phyloP scores from a whole-genome alignment of 2,797 vertebrate genomes.

The Champsocephalus esox region DNA sequence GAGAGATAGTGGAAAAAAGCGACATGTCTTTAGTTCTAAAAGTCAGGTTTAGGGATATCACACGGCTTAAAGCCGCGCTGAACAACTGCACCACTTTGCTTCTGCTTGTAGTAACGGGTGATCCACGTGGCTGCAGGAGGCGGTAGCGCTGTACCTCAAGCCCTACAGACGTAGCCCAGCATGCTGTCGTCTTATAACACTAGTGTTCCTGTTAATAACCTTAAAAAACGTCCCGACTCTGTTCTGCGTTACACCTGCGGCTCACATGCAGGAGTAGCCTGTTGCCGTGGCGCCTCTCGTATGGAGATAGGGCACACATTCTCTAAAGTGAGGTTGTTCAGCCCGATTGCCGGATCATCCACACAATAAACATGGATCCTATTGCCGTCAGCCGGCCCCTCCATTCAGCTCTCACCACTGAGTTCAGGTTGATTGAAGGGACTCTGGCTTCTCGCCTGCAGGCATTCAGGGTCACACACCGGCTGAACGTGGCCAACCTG shows the following conservation, averaged over 20 bases:
- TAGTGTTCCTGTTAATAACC: conserved; percentile 64
- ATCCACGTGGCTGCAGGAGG: conserved; percentile 1
- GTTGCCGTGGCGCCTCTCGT: conserved; percentile 89
- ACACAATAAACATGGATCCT: conserved; percentile 94
- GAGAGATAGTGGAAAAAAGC: background rate
- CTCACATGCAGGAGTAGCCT: conserved; percentile 86
- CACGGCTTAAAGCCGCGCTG: background rate
- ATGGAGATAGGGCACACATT: conserved; percentile 89
- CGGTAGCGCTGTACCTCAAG: conserved; percentile 29
- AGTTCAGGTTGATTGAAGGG: conserved; percentile 85
- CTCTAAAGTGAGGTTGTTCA: conserved; percentile 94
- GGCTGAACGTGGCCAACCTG: conserved; percentile 42
- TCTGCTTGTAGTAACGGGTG: background rate
- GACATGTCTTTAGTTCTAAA: background rate
- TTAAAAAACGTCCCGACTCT: conserved; percentile 56
- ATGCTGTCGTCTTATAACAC: conserved; percentile 51
- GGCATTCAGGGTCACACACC: conserved; percentile 43
- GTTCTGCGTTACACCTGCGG: conserved; percentile 82
- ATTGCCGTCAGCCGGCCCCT: conserved; percentile 85
- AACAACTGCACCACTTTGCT: background rate
- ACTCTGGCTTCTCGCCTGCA: conserved; percentile 55
- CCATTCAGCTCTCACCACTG: conserved; percentile 89
- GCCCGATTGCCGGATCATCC: conserved; percentile 90
- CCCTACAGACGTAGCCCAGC: conserved; percentile 50
- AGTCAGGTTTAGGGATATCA: background rate